phyloP scores from a whole-genome alignment of 2,888 invertebrate genomes.

The Furcula furcula region DNA sequence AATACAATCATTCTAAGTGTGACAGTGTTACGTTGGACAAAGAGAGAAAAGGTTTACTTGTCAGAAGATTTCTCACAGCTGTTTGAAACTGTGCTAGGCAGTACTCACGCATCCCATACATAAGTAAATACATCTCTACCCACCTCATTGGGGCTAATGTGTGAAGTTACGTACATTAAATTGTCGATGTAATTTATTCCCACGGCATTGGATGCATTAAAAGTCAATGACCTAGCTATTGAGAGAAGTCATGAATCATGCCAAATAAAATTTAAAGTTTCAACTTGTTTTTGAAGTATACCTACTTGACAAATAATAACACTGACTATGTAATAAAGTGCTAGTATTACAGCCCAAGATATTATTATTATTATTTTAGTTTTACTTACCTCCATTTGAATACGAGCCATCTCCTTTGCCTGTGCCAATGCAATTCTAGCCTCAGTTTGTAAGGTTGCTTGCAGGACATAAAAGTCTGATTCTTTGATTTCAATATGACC shows the following conservation, averaged over 20 bases:
- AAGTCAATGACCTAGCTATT: background rate
- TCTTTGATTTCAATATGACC: slow-evolving; percentile 77
- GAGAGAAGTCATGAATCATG: background rate
- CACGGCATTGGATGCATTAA: background rate
- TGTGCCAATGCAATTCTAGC: slow-evolving; percentile 93
- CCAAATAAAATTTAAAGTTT: too few relatives aligned
- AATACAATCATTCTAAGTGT: too few relatives aligned
- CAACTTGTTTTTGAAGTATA: background rate
- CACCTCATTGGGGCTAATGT: too few relatives aligned
- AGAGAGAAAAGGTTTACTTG: too few relatives aligned
- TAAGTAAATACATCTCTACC: too few relatives aligned
- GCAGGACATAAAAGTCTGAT: slow-evolving; percentile 90
- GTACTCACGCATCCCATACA: too few relatives aligned
- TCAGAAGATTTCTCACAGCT: too few relatives aligned
- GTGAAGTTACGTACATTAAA: too few relatives aligned
- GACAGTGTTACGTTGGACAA: too few relatives aligned
- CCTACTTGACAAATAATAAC: background rate
- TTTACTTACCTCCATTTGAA: slow-evolving; percentile 90
- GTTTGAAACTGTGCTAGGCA: too few relatives aligned
- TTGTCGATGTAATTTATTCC: background rate
- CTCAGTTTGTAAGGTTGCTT: slow-evolving; percentile 92
- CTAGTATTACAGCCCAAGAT: background rate
- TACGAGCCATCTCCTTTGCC: slow-evolving; percentile 94
- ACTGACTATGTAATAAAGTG: too few relatives aligned
- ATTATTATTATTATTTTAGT: background rate